Evolutionary conservation across 2,113 vertebrate species (phyloP).

Genomic region (Macrotis lagotis): DNA sequence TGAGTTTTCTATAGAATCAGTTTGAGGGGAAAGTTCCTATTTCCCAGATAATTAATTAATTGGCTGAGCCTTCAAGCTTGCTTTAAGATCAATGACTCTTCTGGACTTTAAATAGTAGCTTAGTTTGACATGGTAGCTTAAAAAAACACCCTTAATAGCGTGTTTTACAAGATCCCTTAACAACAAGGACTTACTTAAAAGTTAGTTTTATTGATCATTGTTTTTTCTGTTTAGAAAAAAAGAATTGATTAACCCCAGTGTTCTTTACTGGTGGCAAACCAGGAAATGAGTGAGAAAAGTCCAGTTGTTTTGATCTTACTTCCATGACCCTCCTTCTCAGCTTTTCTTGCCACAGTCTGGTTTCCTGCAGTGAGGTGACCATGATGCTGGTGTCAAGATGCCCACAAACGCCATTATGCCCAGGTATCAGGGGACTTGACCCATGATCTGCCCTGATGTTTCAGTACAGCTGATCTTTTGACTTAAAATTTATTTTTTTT

Average conservation of each 20-base stretch:
- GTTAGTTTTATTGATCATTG: neutral
- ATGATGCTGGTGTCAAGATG: too few species aligned
- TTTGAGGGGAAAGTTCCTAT: conserved; percentile 5
- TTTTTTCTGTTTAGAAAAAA: conserved; percentile 10
- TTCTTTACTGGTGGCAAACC: neutral
- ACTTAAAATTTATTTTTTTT: neutral
- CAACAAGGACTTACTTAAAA: conserved; percentile 4
- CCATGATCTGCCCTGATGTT: neutral
- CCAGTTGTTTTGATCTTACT: neutral
- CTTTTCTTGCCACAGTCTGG: neutral
- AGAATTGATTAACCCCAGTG: neutral
- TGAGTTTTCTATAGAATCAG: neutral
- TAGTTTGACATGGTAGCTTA: neutral
- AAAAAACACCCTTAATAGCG: neutral
- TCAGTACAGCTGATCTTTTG: neutral
- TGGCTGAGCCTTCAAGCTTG: neutral
- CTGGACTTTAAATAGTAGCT: neutral
- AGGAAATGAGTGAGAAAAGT: neutral
- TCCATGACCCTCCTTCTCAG: neutral
- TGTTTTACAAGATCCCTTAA: neutral
- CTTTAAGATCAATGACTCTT: neutral
- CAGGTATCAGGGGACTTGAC: fast-evolving
- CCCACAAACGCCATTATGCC: fast-evolving
- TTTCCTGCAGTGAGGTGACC: neutral
- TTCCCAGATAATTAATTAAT: neutral